These are phyloP conservation scores for Nibea coibor DNA, from an alignment of 2,113 vertebrate species.

Conservation along the genomic window DNA sequence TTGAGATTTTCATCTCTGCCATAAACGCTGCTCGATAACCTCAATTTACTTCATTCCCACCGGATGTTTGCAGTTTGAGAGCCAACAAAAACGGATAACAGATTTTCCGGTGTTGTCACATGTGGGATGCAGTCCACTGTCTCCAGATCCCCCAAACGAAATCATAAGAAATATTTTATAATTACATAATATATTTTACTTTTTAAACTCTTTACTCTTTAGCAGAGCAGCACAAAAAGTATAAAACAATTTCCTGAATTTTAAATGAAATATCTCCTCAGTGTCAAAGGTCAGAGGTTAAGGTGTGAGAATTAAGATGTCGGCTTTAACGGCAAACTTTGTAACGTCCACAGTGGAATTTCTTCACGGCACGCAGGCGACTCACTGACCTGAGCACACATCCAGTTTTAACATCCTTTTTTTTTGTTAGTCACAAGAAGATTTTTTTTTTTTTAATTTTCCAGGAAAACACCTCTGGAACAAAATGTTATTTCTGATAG, in stretches of 20 bases:
- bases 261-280: not conserved
- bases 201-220: slow-evolving; percentile 10
- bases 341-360: not conserved
- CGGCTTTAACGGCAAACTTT: not conserved
- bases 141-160: not conserved
- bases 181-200: too few species aligned
- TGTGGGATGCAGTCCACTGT: not conserved
- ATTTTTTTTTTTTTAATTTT: too few species aligned
- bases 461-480: not conserved
- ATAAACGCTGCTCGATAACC: not conserved
- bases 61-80: not conserved
- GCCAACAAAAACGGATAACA: not conserved
- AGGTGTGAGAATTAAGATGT: not conserved
- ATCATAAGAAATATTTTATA: not conserved
- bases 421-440: too few species aligned
- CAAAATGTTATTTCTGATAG: too few species aligned
- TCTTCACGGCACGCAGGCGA: too few species aligned
- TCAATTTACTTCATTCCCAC: not conserved
- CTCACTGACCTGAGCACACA: too few species aligned
- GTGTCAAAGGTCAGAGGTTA: not conserved
- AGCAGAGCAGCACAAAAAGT: not conserved
- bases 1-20: not conserved
- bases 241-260: not conserved
- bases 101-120: not conserved
- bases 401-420: too few species aligned